phyloP scores from a whole-genome alignment of 2,113 vertebrate species.

The Etia nguti region DNA sequence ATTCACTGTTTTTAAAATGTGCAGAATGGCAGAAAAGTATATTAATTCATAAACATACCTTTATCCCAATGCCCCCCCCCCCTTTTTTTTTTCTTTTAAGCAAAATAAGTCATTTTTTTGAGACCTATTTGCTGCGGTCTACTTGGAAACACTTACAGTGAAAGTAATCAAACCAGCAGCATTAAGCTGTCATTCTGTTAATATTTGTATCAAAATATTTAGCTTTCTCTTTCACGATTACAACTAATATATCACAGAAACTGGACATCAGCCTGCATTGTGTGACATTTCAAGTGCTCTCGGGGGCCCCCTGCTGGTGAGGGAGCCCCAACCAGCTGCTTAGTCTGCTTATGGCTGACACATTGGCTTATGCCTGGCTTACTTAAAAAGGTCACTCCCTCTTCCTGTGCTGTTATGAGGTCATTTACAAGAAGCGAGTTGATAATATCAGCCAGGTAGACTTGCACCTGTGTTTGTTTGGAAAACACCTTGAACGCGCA shows the following conservation, averaged over 20 bases:
- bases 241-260: neutral
- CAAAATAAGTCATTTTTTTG: no score
- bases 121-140: neutral
- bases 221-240: neutral
- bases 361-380: neutral
- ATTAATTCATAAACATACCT: neutral
- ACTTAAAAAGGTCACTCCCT: neutral
- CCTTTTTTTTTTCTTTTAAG: accelerated
- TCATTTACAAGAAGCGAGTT: neutral
- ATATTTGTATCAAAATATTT: neutral
- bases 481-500: neutral
- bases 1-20: neutral
- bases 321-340: neutral
- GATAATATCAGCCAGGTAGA: neutral
- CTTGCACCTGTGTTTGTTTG: no score
- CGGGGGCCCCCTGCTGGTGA: neutral
- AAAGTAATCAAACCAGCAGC: neutral
- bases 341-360: neutral
- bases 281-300: neutral
- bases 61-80: neutral
- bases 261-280: neutral
- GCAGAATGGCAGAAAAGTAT: neutral
- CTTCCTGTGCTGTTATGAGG: neutral
- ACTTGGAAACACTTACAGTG: neutral
- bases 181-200: neutral